Base-by-base conservation (phyloP, 2,113 vertebrate species). In the Mobula birostris region DNA sequence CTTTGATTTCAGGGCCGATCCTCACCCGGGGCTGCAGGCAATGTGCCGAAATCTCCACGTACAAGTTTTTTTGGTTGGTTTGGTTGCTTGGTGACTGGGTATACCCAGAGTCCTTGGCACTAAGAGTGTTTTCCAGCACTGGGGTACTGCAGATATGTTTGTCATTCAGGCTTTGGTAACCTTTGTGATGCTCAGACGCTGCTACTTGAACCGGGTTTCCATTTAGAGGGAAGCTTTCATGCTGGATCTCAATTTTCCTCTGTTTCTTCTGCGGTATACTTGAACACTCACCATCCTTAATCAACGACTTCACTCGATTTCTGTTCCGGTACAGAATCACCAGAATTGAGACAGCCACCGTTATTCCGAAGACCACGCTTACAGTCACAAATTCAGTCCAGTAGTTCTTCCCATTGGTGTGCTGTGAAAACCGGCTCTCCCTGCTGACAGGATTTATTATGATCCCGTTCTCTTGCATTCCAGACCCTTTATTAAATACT, bases 371-470 rank as follows among this genome's bases (percentile, higher is more conserved):
- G 24, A 99, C 97, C 6, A 96, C 94, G 0, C 97, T 98, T 95
- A 99, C 98, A 94, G 98, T 97, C 70, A 99, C 96, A 95, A 99
- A 98, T 96, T 99, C 98, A 0, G 97, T 98, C 98, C 98, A 99
- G 96, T 99, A 99, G 58, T 97, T 98, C 96, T 97, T 98, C 88
- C 96, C 96, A 0, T 96, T 97, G 95, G 90, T 92, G 70, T 96
- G 96, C 94, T 95, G 96, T 0, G 97, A 96, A 0, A 96, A 96
- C 0, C 95, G 95, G 29, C 96, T 95, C 94, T 97, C 95, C 40
- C 96, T 96, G 0, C 96, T 93, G 36, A 93, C 36, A 0, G 68
- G 91, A 4, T 93, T 93, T 14, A 93, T 93, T 24, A 93, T 14
- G 66, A 93, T 76, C 70, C 91, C 68, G 5, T 72, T 93, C 32